Evolutionary conservation across 1,140 invertebrate species (phyloP).

Genomic region (Zaprionus taronus): DNA sequence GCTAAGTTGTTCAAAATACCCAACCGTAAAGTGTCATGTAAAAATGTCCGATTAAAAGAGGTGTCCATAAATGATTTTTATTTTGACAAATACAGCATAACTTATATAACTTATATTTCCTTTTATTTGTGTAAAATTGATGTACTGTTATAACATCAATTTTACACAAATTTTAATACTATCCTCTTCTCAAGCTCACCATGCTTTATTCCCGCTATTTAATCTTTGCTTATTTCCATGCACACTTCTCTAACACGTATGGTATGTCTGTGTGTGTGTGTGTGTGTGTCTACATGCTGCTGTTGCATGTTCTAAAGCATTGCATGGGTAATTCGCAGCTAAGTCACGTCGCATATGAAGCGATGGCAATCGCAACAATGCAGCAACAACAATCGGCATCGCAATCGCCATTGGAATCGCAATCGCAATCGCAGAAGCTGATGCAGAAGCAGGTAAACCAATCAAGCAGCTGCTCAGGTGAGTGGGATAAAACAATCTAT

Average conservation of each 20-base stretch:
- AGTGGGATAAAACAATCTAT: constrained; percentile 66
- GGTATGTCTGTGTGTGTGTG: not conserved
- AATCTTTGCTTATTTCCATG: constrained; percentile 45
- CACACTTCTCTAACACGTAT: constrained; percentile 19
- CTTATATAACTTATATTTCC: not conserved
- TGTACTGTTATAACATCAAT: too few species aligned
- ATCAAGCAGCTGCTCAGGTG: constrained; percentile 62
- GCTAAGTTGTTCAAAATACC: too few species aligned
- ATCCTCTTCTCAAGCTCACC: not conserved
- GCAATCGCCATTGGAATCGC: constrained; percentile 37
- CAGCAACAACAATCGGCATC: constrained; percentile 6
- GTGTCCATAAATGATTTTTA: too few species aligned
- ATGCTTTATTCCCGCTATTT: not conserved
- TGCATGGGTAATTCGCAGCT: constrained; percentile 29
- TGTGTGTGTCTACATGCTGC: not conserved
- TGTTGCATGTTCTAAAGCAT: constrained; percentile 17
- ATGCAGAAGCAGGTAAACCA: constrained; percentile 53
- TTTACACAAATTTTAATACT: not conserved
- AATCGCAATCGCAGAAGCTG: constrained; percentile 42
- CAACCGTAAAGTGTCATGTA: too few species aligned
- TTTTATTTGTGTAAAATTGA: too few species aligned
- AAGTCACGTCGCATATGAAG: constrained; percentile 81
- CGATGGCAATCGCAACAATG: constrained; percentile 30
- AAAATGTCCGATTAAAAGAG: too few species aligned
- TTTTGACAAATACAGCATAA: too few species aligned